Evolutionary conservation across 2,888 invertebrate species (phyloP).

Genomic region (Eupithecia exiguata): DNA sequence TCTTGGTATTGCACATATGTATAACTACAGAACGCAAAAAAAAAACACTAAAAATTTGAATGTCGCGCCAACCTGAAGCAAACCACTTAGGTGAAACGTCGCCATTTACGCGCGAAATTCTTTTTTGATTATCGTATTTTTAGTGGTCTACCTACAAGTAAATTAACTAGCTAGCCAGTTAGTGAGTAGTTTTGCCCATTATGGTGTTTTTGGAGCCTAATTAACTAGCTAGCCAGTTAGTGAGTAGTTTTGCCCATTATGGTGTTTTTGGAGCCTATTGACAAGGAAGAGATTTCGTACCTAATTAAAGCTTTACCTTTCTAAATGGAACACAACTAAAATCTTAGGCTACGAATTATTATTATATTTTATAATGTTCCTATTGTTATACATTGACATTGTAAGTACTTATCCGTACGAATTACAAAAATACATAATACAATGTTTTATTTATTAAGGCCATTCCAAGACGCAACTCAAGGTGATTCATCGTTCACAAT

Average conservation of each 20-base stretch:
- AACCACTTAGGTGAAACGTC: not conserved
- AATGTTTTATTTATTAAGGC: conserved; percentile 57
- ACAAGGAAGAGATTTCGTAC: too few relatives aligned
- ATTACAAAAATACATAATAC: not conserved
- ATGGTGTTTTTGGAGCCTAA: too few relatives aligned
- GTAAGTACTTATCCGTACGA: not conserved
- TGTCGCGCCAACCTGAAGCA: not conserved
- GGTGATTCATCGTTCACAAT: conserved; percentile 89
- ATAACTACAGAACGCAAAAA: not conserved
- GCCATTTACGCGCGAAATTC: not conserved
- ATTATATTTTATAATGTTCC: not conserved
- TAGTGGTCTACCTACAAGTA: not conserved
- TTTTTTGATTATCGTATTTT: not conserved
- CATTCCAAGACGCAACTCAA: conserved; percentile 92
- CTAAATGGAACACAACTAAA: not conserved
- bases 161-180: not conserved
- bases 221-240: not conserved
- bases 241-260: not conserved
- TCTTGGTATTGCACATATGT: too few relatives aligned
- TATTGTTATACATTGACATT: not conserved
- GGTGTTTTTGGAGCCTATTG: too few relatives aligned
- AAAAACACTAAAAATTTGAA: not conserved
- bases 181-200: not conserved
- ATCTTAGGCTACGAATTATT: not conserved
- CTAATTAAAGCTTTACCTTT: too few relatives aligned